phyloP scores from a whole-genome alignment of 2,113 vertebrate species.

The Junco hyemalis region DNA sequence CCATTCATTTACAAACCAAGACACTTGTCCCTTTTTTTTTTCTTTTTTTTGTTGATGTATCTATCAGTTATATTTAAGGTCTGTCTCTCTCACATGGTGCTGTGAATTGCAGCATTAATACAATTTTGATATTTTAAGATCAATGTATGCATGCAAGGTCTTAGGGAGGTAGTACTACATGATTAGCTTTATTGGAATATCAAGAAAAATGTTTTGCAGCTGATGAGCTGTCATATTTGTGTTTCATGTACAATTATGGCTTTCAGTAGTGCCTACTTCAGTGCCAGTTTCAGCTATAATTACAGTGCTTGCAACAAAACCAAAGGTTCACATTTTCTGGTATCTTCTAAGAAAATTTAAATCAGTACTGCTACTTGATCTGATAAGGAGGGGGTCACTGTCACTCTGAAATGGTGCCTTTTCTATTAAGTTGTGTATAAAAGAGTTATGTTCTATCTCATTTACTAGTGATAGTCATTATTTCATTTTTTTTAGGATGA shows the following conservation, averaged over 20 bases:
- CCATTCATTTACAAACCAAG: background rate
- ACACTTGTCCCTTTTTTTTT: background rate
- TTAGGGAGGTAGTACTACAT: background rate
- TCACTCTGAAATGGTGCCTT: background rate
- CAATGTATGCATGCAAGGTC: background rate
- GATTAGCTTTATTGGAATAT: background rate
- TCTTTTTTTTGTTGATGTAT: background rate
- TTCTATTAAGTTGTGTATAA: background rate
- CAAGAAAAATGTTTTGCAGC: background rate
- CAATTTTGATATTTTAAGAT: background rate
- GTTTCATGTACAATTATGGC: background rate
- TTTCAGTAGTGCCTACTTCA: background rate
- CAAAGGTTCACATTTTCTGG: background rate
- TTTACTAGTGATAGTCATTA: background rate
- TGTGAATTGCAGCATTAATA: background rate
- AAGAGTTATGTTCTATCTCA: background rate
- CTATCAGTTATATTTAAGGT: background rate
- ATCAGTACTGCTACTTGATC: background rate
- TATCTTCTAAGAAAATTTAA: background rate
- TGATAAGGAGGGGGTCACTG: background rate
- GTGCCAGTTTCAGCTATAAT: background rate
- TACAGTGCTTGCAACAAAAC: background rate
- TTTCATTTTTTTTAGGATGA: conserved; percentile 67
- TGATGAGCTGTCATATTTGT: background rate
- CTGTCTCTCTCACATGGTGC: background rate